Conservation (phyloP, 2,797 vertebrate genomes). For the Ctenopoma multispine region DNA sequence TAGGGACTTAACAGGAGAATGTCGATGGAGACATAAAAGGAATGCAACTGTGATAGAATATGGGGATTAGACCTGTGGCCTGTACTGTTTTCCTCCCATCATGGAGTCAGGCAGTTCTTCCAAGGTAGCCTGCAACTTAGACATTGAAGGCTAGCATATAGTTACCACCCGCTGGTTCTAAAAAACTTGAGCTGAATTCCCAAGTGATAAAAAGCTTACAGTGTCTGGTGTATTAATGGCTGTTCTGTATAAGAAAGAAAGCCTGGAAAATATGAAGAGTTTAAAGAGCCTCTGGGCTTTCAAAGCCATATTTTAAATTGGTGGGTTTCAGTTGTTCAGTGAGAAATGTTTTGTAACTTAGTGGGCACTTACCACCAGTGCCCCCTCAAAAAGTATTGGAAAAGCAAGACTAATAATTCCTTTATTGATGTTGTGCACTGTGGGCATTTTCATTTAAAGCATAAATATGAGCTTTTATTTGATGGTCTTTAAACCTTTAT, state of each 20-base stretch:
- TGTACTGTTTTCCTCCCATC: conserved; percentile 41
- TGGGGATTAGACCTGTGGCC: conserved; percentile 32
- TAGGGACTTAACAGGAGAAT: conserved; percentile 35
- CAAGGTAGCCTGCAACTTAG: conserved; percentile 33
- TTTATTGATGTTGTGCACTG: too few relatives aligned
- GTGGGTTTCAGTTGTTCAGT: neutral
- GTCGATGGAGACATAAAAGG: conserved; percentile 31
- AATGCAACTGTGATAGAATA: conserved; percentile 49
- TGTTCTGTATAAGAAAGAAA: conserved; percentile 6
- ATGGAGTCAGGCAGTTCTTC: conserved; percentile 29
- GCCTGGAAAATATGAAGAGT: neutral
- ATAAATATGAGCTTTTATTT: too few relatives aligned
- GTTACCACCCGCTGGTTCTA: conserved; percentile 31
- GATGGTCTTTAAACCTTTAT: too few relatives aligned
- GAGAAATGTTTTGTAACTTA: too few relatives aligned
- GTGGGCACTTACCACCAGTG: too few relatives aligned
- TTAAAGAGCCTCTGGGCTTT: neutral
- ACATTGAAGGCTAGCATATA: conserved; percentile 41
- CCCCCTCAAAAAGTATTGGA: too few relatives aligned
- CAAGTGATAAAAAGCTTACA: conserved; percentile 51
- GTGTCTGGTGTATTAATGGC: conserved; percentile 23
- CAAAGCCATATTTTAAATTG: conserved; percentile 13
- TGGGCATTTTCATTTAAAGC: too few relatives aligned
- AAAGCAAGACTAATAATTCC: too few relatives aligned
- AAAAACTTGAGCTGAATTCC: conserved; percentile 42